These are phyloP conservation scores for Caradrina kadenii DNA, from an alignment of 2,888 invertebrate genomes.

Conservation along the genomic window DNA sequence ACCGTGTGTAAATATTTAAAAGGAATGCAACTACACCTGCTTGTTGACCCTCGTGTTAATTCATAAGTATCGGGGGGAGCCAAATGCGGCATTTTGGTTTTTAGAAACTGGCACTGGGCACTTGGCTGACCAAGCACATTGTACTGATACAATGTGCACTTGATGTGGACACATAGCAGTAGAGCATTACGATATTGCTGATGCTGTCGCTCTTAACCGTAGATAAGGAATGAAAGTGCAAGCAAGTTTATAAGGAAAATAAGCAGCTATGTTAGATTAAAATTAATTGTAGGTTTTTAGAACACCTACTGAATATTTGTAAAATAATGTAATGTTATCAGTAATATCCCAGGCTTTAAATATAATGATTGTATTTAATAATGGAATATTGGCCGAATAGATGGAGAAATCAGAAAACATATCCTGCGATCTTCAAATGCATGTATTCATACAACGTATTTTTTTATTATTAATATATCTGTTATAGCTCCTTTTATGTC, in stretches of 20 bases:
- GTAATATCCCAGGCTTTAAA: too few species aligned
- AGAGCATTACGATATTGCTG: slow-evolving; percentile 4
- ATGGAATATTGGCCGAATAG: too few species aligned
- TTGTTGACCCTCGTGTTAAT: slow-evolving; percentile 16
- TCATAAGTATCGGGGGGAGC: slow-evolving; percentile 8
- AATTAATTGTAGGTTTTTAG: not conserved
- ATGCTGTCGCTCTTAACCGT: not conserved
- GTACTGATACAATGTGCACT: not conserved
- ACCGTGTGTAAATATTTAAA: slow-evolving; percentile 30
- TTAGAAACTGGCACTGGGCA: not conserved
- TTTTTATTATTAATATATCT: not conserved
- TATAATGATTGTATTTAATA: too few species aligned
- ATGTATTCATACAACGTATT: not conserved
- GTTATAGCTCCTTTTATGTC: not conserved
- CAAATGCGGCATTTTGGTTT: slow-evolving; percentile 4
- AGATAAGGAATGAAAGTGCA: slow-evolving; percentile 18
- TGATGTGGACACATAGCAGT: not conserved
- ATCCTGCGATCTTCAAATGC: too few species aligned
- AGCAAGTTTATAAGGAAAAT: not conserved
- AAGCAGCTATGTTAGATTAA: slow-evolving; percentile 19
- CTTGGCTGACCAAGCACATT: too few species aligned
- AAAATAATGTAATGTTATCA: too few species aligned
- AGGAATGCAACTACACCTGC: slow-evolving; percentile 24
- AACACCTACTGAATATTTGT: too few species aligned
- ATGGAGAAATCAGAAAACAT: too few species aligned